Conservation (phyloP, 2,797 vertebrate species). For the Sphenopsis melanotis region DNA sequence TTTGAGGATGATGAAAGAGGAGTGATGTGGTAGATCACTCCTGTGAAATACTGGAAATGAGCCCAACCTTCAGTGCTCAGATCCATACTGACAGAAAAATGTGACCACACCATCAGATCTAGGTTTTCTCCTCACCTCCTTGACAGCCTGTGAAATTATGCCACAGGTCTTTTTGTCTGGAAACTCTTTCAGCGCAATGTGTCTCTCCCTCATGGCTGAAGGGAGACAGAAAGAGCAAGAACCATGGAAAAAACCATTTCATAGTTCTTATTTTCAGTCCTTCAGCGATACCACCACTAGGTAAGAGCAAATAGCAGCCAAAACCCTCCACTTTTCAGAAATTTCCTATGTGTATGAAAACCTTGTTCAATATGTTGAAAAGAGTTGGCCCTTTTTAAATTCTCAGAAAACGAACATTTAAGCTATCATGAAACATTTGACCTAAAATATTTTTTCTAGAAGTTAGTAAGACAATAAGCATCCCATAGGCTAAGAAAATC, state of each 20-base stretch:
- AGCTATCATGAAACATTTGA: background rate
- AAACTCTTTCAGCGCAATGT: background rate
- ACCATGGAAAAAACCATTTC: background rate
- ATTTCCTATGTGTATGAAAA: background rate
- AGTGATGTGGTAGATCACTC: background rate
- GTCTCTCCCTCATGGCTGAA: background rate
- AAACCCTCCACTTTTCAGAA: background rate
- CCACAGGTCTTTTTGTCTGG: background rate
- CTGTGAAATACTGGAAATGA: background rate
- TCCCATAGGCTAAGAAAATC: background rate
- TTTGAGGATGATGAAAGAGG: background rate
- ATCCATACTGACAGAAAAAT: background rate
- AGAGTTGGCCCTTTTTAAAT: background rate
- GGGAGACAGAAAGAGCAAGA: background rate
- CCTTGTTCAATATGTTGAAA: background rate
- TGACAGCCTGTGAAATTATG: background rate
- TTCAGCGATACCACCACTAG: background rate
- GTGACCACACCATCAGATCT: background rate
- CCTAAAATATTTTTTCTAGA: background rate
- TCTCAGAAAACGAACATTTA: background rate
- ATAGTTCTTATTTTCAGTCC: background rate
- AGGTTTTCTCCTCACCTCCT: background rate
- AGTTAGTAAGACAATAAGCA: background rate
- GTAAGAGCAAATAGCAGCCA: background rate
- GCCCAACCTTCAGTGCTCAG: background rate